phyloP scores from a whole-genome alignment of 2,113 vertebrate species.

The Phalacrocorax brasilianus region DNA sequence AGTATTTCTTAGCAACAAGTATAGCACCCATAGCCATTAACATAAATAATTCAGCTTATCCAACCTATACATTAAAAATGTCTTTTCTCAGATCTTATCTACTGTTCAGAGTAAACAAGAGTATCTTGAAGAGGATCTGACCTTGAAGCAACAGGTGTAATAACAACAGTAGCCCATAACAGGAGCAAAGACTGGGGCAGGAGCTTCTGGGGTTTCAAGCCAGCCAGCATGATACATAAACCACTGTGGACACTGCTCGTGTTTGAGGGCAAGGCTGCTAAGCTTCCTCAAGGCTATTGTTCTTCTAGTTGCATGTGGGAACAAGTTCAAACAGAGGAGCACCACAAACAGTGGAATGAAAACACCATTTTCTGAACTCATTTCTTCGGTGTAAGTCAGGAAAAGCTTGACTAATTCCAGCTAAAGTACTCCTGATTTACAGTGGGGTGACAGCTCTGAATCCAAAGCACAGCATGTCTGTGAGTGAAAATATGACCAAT shows the following conservation, averaged over 20 bases:
- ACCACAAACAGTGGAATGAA: background rate
- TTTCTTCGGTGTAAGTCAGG: background rate
- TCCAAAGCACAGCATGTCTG: background rate
- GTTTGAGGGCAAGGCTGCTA: background rate
- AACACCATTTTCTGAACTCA: background rate
- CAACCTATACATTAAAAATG: background rate
- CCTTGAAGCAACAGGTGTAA: background rate
- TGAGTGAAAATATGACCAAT: background rate
- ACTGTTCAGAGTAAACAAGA: background rate
- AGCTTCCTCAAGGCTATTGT: background rate
- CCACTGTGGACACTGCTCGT: background rate
- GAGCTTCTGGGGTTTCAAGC: background rate
- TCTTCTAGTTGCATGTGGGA: background rate
- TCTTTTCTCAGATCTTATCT: background rate
- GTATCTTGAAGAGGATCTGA: background rate
- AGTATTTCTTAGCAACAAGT: slow-evolving; percentile 2
- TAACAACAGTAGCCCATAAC: background rate
- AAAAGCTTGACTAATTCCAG: background rate
- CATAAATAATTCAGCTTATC: slow-evolving; percentile 38
- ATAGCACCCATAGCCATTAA: slow-evolving; percentile 2
- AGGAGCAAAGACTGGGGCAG: background rate
- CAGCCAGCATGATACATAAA: background rate
- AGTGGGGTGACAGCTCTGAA: background rate
- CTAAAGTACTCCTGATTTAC: background rate
- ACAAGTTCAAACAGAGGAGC: background rate